Base-by-base conservation (phyloP, 2,113 vertebrate species). In the Seriola rivoliana region DNA sequence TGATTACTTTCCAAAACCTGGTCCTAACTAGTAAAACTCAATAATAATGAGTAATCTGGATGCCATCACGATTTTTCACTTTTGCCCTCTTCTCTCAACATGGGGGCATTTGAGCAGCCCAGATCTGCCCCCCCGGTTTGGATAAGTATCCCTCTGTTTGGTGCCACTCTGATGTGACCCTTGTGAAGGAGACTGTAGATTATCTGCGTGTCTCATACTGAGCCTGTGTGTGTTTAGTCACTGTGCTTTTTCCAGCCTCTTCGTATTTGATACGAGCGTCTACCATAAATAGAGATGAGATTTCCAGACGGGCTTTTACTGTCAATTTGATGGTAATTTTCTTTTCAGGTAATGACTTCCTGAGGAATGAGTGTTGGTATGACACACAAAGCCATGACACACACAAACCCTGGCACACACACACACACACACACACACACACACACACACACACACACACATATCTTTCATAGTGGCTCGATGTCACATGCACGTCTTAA, bases 241-340 rank as follows among this genome's bases (percentile, higher is more conserved):
- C 32, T 25, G 3, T 21, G 48, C 19, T 55, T 42, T 8, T 17
- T 42, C 1, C 11, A 50, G 2, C 7, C 10, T 14, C 9, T 55
- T 36, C 0, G 3, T n/a, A 9, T 44, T 50, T 50, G 5, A 19
- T 19, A 55, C 21, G 17, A 23, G 48, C 48, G 1, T 0, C 54
- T 7, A 10, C 57, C 71, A 42, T 71, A 70, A 83, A 83, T 75
- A 58, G 72, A 71, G 40, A 68, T 14, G 3, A 44, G 23, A 2
- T 54, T 21, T 57, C 34, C 23, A 68, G 52, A 72, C 62, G 5
- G 29, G 8, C 19, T 21, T 34, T 75, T 19, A 66, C 46, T 57
- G 66, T 58, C 36, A 58, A 1, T 80, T 65, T 38, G 44, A 64
- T 3, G 16, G n/a, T 44, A 7, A 52, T 75, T 58, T 46, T 52